phyloP scores from a whole-genome alignment of 2,113 vertebrate genomes.

The Xiphorhynchus elegans region DNA sequence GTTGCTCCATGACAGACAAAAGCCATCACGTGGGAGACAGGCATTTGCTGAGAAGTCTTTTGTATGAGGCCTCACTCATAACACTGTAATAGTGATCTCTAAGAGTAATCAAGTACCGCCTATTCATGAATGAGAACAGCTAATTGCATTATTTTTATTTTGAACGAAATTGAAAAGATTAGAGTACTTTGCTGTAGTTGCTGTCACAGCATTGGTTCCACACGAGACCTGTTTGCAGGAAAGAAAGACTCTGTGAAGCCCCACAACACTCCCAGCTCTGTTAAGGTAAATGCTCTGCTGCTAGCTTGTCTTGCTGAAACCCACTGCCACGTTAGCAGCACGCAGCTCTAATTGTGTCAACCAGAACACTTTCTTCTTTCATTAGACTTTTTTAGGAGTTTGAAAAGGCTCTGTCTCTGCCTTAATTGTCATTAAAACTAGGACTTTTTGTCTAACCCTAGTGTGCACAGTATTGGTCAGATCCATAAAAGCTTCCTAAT shows the following conservation, averaged over 20 bases:
- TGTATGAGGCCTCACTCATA: not conserved
- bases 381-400: not conserved
- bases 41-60: not conserved
- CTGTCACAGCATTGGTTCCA: not conserved
- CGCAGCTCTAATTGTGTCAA: not conserved
- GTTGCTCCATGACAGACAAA: not conserved
- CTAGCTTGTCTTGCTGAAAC: not conserved
- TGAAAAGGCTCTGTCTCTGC: not conserved
- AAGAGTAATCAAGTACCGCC: not conserved
- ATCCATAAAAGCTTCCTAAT: not conserved
- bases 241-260: constrained; percentile 24
- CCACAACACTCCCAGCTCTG: constrained; percentile 1
- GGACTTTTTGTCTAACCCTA: not conserved
- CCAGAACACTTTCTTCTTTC: constrained; percentile 12
- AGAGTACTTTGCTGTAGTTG: not conserved
- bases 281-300: constrained; percentile 39
- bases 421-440: not conserved
- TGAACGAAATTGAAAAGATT: not conserved
- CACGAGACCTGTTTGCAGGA: not conserved
- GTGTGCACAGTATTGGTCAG: not conserved
- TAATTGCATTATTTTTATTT: not conserved
- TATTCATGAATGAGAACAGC: not conserved
- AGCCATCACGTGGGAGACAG: accelerated
- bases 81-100: not conserved
- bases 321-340: not conserved